Evolutionary conservation across 2,888 invertebrate genomes (phyloP).

Genomic region (Gasteruption jaculator): DNA sequence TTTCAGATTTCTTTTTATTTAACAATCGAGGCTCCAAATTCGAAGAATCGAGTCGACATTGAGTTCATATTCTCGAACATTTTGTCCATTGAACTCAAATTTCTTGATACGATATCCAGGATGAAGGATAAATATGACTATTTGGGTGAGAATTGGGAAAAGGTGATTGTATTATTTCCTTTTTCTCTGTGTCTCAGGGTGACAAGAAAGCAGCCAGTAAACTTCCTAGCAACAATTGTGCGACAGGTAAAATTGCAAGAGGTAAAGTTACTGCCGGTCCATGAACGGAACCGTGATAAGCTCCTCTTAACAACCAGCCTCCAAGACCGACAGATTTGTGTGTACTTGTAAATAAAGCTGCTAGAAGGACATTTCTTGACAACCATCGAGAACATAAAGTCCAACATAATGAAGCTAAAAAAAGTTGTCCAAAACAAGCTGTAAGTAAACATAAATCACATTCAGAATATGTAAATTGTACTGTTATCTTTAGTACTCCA

Average conservation of each 20-base stretch:
- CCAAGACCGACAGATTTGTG: conserved; percentile 47
- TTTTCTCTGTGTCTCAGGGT: conserved; percentile 26
- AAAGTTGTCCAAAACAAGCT: conserved; percentile 43
- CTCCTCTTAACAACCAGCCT: conserved; percentile 45
- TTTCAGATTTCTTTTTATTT: no score
- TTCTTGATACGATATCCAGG: no score
- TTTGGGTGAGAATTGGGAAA: no score
- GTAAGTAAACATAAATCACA: conserved; percentile 19
- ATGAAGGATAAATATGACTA: no score
- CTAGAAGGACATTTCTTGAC: conserved; percentile 37
- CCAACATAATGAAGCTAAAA: conserved; percentile 45
- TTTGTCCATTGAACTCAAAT: no score
- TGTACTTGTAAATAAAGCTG: conserved; percentile 44
- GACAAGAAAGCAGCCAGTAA: conserved; percentile 43
- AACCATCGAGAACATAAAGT: conserved; percentile 43
- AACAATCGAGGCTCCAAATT: no score
- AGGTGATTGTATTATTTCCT: no score
- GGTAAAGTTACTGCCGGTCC: conserved; percentile 45
- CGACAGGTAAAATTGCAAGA: conserved; percentile 43
- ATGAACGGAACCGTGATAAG: conserved; percentile 44
- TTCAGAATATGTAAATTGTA: no score
- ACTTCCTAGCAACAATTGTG: conserved; percentile 45
- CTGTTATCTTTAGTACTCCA: background rate
- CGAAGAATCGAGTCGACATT: no score
- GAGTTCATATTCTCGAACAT: no score